Evolutionary conservation across 1,140 invertebrate species (phyloP), one percentile per base, ranked within the genome.

Genomic region (Neodiprion virginianus): DNA sequence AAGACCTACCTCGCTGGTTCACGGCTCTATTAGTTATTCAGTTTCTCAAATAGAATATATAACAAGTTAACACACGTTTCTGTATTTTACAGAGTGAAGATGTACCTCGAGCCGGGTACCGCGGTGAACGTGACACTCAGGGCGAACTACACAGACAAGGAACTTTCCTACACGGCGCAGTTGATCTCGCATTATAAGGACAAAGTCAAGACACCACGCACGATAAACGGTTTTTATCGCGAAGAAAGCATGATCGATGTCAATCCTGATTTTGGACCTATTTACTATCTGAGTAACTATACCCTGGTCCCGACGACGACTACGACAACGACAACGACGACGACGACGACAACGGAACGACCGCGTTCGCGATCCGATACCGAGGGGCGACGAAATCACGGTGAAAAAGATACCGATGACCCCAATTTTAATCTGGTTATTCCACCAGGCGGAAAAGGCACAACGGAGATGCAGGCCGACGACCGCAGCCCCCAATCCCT

Each of bases 221-320:
- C 78, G 66, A 91, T 94, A 79, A 89, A 86, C 65, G 91, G 91
- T 10, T 90, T 88, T 75, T 88, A 91, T 66, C 87, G 89, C 11
- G 94, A 95, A 82, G 90, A 92, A 67, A 91, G 89, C 7, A 88
- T 95, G 81, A 85, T 88, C 67, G 92, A 95, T 77, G 89, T 95
- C 0, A 89, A 88, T 73, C 89, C 92, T 5, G 90, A 93, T 74
- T 94, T 93, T 74, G 92, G 94, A 48, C 92, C 93, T 14, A 89
- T 94, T 17, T 96, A 94, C 82, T 96, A 92, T 83, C 80, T 94
- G 28, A 89, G 89, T 53, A 96, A 96, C 83, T 91, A 92, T 73
- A 93, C 91, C 17, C 82, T 94, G 9, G 94, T 95, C 9, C 94
- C 95, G 14, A 95, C 93, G 1, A 95, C 94, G 0, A 92, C 92